A percentile compares a stretch with the other conserved stretches of the same genome.
phyloP scores from a whole-genome alignment of 2,797 vertebrate genomes.

The Anas flavirostris region DNA sequence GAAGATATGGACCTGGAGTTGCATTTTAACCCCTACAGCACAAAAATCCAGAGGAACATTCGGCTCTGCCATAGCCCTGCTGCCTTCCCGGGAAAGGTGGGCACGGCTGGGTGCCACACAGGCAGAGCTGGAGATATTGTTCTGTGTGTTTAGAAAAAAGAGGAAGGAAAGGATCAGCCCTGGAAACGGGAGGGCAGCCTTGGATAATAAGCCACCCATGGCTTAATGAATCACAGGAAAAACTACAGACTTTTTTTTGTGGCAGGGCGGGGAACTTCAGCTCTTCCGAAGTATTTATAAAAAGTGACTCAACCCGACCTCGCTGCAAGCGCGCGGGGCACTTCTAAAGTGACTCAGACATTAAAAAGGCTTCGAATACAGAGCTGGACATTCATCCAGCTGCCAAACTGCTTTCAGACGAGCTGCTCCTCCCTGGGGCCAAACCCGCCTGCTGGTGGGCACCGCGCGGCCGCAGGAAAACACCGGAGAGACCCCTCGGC shows the following conservation, averaged over 20 bases:
- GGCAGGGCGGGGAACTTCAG: background rate
- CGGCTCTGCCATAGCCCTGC: background rate
- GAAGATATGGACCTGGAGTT: background rate
- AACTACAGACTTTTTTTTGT: background rate
- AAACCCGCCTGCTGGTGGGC: background rate
- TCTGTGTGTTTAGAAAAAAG: background rate
- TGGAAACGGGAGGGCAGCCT: slow-evolving; percentile 73
- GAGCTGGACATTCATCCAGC: background rate
- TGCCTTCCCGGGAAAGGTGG: background rate
- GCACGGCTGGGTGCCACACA: background rate
- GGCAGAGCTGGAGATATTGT: slow-evolving; percentile 50
- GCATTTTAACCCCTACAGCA: background rate
- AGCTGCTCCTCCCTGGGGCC: background rate
- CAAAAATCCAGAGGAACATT: background rate
- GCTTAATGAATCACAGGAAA: slow-evolving; percentile 80
- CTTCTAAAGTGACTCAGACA: background rate
- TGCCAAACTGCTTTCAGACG: background rate
- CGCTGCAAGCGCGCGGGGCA: background rate
- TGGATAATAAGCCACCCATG: slow-evolving; percentile 37
- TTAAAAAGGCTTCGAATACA: background rate
- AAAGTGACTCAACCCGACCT: slow-evolving; percentile 1
- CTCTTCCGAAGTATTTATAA: slow-evolving; percentile 8
- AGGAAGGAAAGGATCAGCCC: slow-evolving; percentile 80
- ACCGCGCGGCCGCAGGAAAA: background rate
- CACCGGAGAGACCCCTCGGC: fast-evolving